Evolutionary conservation across 2,113 vertebrate species (phyloP).

Genomic region (Boleophthalmus pectinirostris): DNA sequence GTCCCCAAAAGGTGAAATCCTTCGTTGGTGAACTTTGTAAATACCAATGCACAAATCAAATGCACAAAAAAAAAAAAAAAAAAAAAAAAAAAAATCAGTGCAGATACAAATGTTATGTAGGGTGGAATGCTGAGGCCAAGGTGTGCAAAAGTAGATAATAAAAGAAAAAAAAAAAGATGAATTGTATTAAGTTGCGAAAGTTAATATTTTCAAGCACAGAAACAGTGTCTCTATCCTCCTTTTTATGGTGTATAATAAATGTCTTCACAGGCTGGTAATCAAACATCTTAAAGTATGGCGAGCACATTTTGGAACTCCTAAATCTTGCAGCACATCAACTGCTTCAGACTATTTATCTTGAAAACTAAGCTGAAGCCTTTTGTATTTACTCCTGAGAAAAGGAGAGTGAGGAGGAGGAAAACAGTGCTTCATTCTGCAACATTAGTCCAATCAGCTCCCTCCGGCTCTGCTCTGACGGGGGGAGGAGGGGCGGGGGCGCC

Average conservation of each 20-base stretch:
- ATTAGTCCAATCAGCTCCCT: conserved; percentile 74
- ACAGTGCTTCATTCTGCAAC: conserved; percentile 61
- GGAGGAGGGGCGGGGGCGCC: background rate
- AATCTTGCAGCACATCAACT: conserved; percentile 12
- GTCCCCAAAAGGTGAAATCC: too few species aligned
- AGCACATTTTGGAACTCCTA: background rate
- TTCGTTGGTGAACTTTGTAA: too few species aligned
- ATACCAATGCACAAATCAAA: too few species aligned
- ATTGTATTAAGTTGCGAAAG: too few species aligned
- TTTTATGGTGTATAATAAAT: background rate
- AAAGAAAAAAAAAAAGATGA: too few species aligned
- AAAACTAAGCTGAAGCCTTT: conserved; percentile 41
- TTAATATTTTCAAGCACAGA: too few species aligned
- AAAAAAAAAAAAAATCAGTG: too few species aligned
- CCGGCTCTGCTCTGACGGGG: conserved; percentile 57
- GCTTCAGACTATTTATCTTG: conserved; percentile 36
- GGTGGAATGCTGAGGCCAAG: too few species aligned
- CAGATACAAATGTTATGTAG: too few species aligned
- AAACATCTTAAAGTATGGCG: background rate
- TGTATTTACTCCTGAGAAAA: conserved; percentile 36
- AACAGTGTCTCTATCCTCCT: background rate
- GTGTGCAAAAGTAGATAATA: too few species aligned
- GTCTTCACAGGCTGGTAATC: background rate
- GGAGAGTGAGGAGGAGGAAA: conserved; percentile 23
- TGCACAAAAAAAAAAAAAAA: too few species aligned